Base-by-base conservation (phyloP, 2,888 invertebrate species). In the Spodoptera picta region DNA sequence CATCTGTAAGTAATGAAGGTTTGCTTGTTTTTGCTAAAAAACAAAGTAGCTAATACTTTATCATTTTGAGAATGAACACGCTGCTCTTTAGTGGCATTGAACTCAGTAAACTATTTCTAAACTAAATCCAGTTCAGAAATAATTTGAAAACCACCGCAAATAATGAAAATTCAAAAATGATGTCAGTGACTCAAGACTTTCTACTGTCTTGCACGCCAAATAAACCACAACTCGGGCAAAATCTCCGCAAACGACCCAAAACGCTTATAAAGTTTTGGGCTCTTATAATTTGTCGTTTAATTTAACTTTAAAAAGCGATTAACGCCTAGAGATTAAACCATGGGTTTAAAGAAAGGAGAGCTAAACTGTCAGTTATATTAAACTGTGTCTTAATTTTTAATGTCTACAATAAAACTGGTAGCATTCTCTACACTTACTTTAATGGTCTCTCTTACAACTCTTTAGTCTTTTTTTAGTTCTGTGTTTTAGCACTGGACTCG, bases 271-370 rank as follows among this genome's bases (percentile, higher is more conserved):
- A 75, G 44, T 67, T 77, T 69, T 49, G 41, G 43, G 23, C 45
- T 54, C 11, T 66, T 77, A 65, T 60, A 73, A 77, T 75, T 69
- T 60, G 64, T 61, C 49, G 52, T 77, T 77, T 79, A 75, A 79
- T 79, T 48, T 67, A 73, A 79, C 69, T 79, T 77, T 75, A 63
- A 70, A 75, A 79, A 71, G 77, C 67, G 56, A 71, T 79, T 77
- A 79, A 68, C 65, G 65, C 66, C 57, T 61, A 51, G 24, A 64
- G 67, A 69, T 77, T 75, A 66, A 71, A 70, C 62, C 45, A 50
- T 61, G n/a, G 51, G n/a, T n/a, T 27, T 60, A 59, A 72, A 74
- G 56, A 65, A 41, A 42, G 12, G 55, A 52, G 60, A 0, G n/a
- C 53, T 49, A 68, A 60, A 64, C 45, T 54, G 46, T 54, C 59